Base-by-base conservation (phyloP, 2,797 vertebrate species). In the Australoheros facetus region DNA sequence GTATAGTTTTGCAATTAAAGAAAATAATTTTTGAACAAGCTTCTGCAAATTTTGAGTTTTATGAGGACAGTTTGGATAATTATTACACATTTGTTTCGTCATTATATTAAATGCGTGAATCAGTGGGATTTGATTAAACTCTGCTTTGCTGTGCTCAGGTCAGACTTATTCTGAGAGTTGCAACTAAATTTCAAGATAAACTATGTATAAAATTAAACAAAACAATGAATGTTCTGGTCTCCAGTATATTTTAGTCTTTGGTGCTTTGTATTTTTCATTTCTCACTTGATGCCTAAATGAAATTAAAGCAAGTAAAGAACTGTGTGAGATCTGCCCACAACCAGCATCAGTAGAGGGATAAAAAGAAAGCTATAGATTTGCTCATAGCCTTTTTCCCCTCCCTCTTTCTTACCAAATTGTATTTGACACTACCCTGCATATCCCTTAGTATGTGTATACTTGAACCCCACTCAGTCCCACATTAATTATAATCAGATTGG, bases 401-500 rank as follows among this genome's bases (percentile, higher is more conserved):
- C 11, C n/a, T 48, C 62, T 66, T 72, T 80, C 64, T n/a, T 28
- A 69, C 57, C 57, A 78, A 83, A 77, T 57, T 56, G 58, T 58
- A 17, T 42, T 19, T 86, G 54, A 80, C 74, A 56, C 60, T 39
- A 62, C 16, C 62, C 77, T 71, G n/a, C 53, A 45, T 72, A 37
- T 51, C 42, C 62, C 34, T 39, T 39, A 45, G 19, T 75, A 42
- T 73, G 53, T 87, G 74, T 79, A 57, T 23, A 57, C 78, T 56
- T n/a, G 70, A 71, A 71, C 30, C 75, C 56, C 54, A 82, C 81
- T 82, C 71, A 9, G 84, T 91, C 86, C 80, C 69, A 88, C 75
- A 89, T 85, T 92, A 89, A 92, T 89, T 93, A 83, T 87, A 84
- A 91, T 92, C 78, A 86, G 89, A 94, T 90, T 88, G 86, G 75